phyloP scores from a whole-genome alignment of 2,113 vertebrate species.

The Dunckerocampus dactyliophorus region DNA sequence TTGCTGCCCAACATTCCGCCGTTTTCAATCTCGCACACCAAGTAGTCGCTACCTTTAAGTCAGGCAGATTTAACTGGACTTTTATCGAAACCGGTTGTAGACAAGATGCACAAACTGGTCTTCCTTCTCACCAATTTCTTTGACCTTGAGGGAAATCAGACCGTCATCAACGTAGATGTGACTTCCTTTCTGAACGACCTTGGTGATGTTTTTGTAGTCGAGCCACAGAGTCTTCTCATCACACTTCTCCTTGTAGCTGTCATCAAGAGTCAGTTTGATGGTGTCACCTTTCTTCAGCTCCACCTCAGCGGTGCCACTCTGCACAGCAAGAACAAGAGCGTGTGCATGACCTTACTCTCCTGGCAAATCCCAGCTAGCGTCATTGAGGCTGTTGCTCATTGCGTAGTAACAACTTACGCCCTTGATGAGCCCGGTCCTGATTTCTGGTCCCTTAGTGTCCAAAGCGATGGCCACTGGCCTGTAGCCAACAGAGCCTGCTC shows the following conservation, averaged over 20 bases:
- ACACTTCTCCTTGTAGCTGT: slow-evolving; percentile 86
- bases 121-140: slow-evolving; percentile 79
- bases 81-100: background rate
- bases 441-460: slow-evolving; percentile 98
- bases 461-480: slow-evolving; percentile 91
- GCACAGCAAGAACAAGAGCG: background rate
- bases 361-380: background rate
- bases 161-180: slow-evolving; percentile 92
- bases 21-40: slow-evolving; percentile 86
- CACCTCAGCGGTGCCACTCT: slow-evolving; percentile 96
- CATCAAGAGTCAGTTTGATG: slow-evolving; percentile 86
- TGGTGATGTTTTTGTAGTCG: slow-evolving; percentile 97
- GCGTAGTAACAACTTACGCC: slow-evolving; percentile 77
- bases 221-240: slow-evolving; percentile 88
- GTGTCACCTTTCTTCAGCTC: slow-evolving; percentile 85
- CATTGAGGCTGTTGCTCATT: background rate
- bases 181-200: slow-evolving; percentile 82
- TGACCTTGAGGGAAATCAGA: slow-evolving; percentile 90
- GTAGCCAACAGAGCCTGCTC: slow-evolving; percentile 82
- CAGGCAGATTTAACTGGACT: background rate
- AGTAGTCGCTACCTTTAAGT: slow-evolving; percentile 76
- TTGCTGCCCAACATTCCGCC: slow-evolving; percentile 91
- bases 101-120: background rate
- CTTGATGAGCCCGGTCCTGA: slow-evolving; percentile 95
- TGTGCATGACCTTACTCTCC: background rate